Percentiles rank a stretch among this genome's conserved stretches.
Evolutionary conservation across 2,888 invertebrate species (phyloP).

Genomic region (Noctua janthe): DNA sequence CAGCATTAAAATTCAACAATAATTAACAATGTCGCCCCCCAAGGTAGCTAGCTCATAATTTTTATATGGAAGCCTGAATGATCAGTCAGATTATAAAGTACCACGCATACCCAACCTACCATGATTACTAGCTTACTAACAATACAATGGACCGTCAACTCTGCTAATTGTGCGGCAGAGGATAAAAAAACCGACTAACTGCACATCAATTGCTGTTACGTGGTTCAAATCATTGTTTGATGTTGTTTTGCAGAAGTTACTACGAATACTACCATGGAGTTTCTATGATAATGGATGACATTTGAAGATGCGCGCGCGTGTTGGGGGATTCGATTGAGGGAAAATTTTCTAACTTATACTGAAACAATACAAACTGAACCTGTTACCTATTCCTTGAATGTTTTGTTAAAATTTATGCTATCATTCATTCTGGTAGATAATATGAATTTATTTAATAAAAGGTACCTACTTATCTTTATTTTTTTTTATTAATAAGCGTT

Average conservation of each 20-base stretch:
- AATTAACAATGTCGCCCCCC: constrained; percentile 60
- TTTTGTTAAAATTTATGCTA: background rate
- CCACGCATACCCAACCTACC: constrained; percentile 54
- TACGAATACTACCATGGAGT: constrained; percentile 4
- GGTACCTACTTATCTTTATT: background rate
- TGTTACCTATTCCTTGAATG: background rate
- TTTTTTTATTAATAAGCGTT: no score
- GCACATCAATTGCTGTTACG: constrained; percentile 67
- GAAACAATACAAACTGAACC: background rate
- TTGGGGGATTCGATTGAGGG: background rate
- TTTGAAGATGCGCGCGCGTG: background rate
- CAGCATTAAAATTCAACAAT: constrained; percentile 60
- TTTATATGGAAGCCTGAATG: constrained; percentile 61
- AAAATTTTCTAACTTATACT: background rate
- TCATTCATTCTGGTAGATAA: background rate
- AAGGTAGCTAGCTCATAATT: constrained; percentile 57
- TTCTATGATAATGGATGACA: constrained; percentile 5
- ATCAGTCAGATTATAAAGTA: constrained; percentile 49
- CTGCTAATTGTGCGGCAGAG: constrained; percentile 58
- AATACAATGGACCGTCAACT: constrained; percentile 64
- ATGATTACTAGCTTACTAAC: constrained; percentile 50
- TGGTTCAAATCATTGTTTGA: constrained; percentile 46
- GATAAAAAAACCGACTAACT: constrained; percentile 64
- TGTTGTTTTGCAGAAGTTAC: constrained; percentile 35
- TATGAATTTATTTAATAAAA: background rate